Evolutionary conservation across 2,797 vertebrate species (phyloP), one percentile per base, ranked within the genome.

Genomic region (Silurus aristotelis): DNA sequence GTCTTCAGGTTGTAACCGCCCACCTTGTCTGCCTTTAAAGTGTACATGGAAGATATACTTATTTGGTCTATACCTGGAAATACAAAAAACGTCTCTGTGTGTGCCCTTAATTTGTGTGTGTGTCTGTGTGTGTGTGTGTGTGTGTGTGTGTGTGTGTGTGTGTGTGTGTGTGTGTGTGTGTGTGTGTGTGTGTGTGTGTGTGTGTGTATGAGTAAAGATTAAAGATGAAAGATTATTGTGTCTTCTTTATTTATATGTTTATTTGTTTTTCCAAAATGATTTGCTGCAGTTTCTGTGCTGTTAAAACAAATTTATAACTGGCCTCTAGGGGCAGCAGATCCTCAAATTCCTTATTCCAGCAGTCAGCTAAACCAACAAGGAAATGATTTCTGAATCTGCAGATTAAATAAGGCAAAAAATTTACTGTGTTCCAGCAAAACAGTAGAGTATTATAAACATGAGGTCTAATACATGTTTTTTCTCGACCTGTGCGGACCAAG

Each of bases 311-410:
- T 52, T 19, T 61, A 56, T 15, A 52, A 61, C 25, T 61, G 48
- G 3, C 70, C 83, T 48, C 82, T 84, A 66, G 86, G 63, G 86
- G 86, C 86, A 87, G 86, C 78, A 87, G 25, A 87, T 84, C 55
- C 68, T 84, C 71, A 87, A 56, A 81, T 76, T 84, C 86, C 38
- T 68, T 17, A 19, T 75, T 83, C 46, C 17, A 12, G 38, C 52
- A 68, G 70, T 77, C 48, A 71, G 66, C 31, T 83, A 63, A 86
- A 83, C 52, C 72, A 83, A 61, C 43, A 68, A 1, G 43, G 60
- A 83, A 79, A 83, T 38, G 64, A 75, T 67, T 81, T 63, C 46
- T 55, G 60, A 20, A 27, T 82, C 64, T 71, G 80, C n/a, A 83
- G 76, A 55, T 83, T 14, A 83, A 85, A 76, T 46, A 38, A 67